Conservation (phyloP, 37 sponge, comb jelly and placozoan genomes). For the Geodia barretti region DNA sequence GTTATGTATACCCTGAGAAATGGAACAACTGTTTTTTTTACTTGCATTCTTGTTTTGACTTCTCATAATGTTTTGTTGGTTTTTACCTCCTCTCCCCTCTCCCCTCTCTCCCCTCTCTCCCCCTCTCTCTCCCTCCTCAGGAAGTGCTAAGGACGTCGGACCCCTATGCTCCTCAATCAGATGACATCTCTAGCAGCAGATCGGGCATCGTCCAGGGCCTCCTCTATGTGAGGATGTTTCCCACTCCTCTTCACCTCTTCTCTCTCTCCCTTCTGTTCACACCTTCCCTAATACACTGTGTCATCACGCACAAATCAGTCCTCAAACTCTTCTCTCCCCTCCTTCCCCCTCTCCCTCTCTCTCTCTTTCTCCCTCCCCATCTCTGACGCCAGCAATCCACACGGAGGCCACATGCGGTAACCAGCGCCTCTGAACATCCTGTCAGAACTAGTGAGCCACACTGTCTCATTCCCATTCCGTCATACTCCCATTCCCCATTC, state of each 20-base stretch:
- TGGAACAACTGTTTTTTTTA: too few relatives aligned
- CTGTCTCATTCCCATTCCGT: background rate
- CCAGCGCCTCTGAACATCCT: background rate
- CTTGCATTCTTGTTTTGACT: too few relatives aligned
- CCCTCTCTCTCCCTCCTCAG: slow-evolving; percentile 3
- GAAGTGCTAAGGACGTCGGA: slow-evolving; percentile 4
- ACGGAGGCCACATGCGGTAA: background rate
- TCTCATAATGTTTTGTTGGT: too few relatives aligned
- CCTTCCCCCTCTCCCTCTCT: background rate
- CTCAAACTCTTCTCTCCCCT: slow-evolving; percentile 1
- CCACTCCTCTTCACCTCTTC: background rate
- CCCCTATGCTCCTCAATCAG: slow-evolving; percentile 9
- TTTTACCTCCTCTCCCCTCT: too few relatives aligned
- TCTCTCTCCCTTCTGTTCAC: background rate
- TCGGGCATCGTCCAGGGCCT: slow-evolving; percentile 23
- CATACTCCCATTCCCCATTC: background rate
- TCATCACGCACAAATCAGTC: too few relatives aligned
- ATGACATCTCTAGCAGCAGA: background rate
- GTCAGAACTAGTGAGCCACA: background rate
- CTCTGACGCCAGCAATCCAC: background rate
- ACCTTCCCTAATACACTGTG: too few relatives aligned
- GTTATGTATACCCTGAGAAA: too few relatives aligned
- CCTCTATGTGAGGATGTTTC: slow-evolving; percentile 8
- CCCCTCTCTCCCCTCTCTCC: too few relatives aligned
- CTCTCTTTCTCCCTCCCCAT: background rate